Percentiles rank a stretch among this genome's conserved stretches.
These are phyloP conservation scores for Nomada lathburiana DNA, from an alignment of 2,888 invertebrate genomes.

Conservation along the genomic window DNA sequence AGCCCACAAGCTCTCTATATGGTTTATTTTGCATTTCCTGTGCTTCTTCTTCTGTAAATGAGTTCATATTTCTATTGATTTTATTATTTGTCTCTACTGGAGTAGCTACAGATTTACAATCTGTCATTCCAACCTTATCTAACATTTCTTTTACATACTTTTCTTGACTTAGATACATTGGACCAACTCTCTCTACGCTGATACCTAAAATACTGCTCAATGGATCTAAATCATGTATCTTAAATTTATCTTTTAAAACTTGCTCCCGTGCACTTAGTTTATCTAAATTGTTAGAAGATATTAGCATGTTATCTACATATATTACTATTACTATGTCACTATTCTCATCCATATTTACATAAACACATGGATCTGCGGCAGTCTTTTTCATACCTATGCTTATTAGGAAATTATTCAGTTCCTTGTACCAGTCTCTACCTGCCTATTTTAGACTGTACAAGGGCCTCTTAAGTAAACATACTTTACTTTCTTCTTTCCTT, in stretches of 20 bases:
- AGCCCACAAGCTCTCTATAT: conserved; percentile 20
- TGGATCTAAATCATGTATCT: background rate
- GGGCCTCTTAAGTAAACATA: conserved; percentile 53
- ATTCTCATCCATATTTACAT: conserved; percentile 9
- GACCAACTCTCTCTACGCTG: no score
- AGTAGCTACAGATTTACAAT: background rate
- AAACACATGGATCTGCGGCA: conserved; percentile 59
- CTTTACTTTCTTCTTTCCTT: conserved; percentile 25
- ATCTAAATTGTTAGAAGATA: conserved; percentile 15
- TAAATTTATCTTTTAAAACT: background rate
- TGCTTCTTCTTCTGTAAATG: background rate
- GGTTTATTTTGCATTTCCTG: background rate
- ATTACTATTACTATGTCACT: conserved; percentile 31
- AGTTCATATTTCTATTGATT: background rate
- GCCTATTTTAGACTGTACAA: conserved; percentile 58
- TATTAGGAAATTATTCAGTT: conserved; percentile 23
- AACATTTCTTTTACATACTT: background rate
- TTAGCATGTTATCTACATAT: conserved; percentile 61
- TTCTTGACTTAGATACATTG: background rate
- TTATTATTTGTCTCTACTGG: background rate
- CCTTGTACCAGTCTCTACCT: conserved; percentile 52
- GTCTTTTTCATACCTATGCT: conserved; percentile 38
- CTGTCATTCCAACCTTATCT: background rate
- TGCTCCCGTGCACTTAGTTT: background rate
- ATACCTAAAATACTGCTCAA: no score